Evolutionary conservation across 2,888 invertebrate genomes (phyloP).

Genomic region (Amphimallon solstitiale): DNA sequence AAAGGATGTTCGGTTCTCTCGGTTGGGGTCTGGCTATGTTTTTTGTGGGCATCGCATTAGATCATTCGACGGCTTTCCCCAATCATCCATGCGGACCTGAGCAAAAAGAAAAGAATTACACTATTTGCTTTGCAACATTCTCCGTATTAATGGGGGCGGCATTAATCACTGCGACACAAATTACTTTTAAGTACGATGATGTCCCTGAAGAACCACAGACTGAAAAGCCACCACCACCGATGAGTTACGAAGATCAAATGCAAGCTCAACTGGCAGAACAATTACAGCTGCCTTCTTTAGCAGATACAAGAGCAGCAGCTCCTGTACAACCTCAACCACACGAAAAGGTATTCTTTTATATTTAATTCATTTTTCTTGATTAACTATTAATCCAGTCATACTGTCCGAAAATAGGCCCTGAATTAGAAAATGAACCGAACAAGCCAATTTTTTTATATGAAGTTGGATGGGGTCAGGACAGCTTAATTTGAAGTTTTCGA

Average conservation of each 20-base stretch:
- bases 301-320: conserved; percentile 71
- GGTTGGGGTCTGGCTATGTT: conserved; percentile 99
- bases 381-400: background rate
- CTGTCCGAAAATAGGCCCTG: too few species aligned
- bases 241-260: conserved; percentile 78
- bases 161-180: conserved; percentile 89
- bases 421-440: too few species aligned
- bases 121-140: conserved; percentile 98
- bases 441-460: too few species aligned
- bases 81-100: conserved; percentile 92
- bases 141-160: conserved; percentile 96
- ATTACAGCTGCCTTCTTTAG: conserved; percentile 80
- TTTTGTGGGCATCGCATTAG: conserved; percentile 94
- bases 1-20: conserved; percentile 97
- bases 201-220: conserved; percentile 53
- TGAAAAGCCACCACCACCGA: conserved; percentile 61
- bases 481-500: too few species aligned
- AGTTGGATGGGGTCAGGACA: too few species aligned
- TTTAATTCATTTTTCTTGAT: background rate
- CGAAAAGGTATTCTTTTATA: conserved; percentile 62
- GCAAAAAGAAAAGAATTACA: conserved; percentile 95
- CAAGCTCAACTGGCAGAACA: conserved; percentile 87
- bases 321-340: conserved; percentile 61
- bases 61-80: conserved; percentile 96
- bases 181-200: conserved; percentile 76